Base-by-base conservation (phyloP, 2,797 vertebrate genomes). In the Sebastes elongatus region DNA sequence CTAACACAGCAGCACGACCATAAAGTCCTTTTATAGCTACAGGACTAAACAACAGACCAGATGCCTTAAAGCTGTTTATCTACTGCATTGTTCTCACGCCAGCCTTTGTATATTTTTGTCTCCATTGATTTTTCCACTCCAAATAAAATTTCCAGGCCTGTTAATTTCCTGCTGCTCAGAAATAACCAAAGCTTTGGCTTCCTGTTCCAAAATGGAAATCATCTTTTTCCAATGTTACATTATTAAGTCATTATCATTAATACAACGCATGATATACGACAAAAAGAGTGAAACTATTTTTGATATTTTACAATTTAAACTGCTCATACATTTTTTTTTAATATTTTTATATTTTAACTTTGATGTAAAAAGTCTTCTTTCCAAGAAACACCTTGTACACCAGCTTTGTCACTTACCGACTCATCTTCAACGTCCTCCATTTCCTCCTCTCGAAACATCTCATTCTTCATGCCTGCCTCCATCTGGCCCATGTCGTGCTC, bases 401-500 rank as follows among this genome's bases (percentile, higher is more conserved):
- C 38, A 42, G 38, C 38, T 42, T 0, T 42, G 38, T 6, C 6
- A 83, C 93, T 89, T 22, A 95, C 94, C 63, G 82, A 94, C 71
- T 89, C 81, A 63, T 90, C 86, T 0, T 93, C 89, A 7, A 91
- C 87, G 1, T 90, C 89, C 27, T 93, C 92, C 92, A 90, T 90
- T 16, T 90, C 85, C 27, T 90, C 88, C 27, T 91, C 90, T 65
- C 59, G 78, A 78, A 80, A 86, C 83, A 84, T 81, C 62, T 91
- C 71, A 6, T 76, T 89, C 79, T 86, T 94, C 88, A 93, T 83
- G 75, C 69, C 77, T 27, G 79, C 22, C 56, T 93, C 86, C 85
- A 79, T 80, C 61, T 84, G 87, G 46, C 66, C 88, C 67, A 60
- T 11, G 81, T 84, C 78, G 4, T 38, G 56, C 66, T 89, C 84